These are phyloP conservation scores for Ceratotherium simum DNA, from an alignment of 2,113 vertebrate genomes.

Conservation along the genomic window DNA sequence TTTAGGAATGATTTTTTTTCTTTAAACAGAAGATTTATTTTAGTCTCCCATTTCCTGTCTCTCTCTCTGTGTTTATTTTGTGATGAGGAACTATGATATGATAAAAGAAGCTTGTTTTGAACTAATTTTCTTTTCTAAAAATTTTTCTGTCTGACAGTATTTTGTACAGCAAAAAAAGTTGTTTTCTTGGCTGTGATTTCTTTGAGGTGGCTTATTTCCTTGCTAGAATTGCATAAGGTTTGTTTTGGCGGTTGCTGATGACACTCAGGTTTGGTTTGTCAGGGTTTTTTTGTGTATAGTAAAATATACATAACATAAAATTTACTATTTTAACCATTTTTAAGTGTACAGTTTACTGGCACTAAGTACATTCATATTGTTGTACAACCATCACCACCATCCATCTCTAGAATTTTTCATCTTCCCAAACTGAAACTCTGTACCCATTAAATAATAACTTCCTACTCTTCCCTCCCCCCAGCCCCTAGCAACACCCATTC, in stretches of 20 bases:
- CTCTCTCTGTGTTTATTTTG: conserved; percentile 43
- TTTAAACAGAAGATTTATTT: conserved; percentile 40
- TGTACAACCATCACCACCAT: too few relatives aligned
- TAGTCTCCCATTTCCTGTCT: conserved; percentile 46
- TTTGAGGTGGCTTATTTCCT: neutral
- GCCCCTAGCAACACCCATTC: neutral
- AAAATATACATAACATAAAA: neutral
- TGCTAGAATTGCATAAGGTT: neutral
- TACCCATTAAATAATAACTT: neutral
- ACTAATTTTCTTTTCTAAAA: conserved; percentile 41
- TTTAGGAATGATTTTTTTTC: neutral
- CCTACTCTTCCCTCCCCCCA: too few relatives aligned
- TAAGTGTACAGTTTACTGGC: neutral
- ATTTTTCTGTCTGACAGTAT: neutral
- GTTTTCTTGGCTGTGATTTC: neutral
- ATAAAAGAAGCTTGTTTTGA: neutral
- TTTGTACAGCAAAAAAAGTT: neutral
- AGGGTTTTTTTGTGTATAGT: neutral
- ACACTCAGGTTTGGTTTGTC: neutral
- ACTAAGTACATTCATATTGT: neutral
- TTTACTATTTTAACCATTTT: neutral
- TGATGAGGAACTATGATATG: neutral
- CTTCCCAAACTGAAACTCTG: neutral
- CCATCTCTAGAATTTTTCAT: neutral
- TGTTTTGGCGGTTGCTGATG: neutral